These are phyloP conservation scores for Protonibea diacanthus DNA, from an alignment of 2,797 vertebrate genomes.

Conservation along the genomic window DNA sequence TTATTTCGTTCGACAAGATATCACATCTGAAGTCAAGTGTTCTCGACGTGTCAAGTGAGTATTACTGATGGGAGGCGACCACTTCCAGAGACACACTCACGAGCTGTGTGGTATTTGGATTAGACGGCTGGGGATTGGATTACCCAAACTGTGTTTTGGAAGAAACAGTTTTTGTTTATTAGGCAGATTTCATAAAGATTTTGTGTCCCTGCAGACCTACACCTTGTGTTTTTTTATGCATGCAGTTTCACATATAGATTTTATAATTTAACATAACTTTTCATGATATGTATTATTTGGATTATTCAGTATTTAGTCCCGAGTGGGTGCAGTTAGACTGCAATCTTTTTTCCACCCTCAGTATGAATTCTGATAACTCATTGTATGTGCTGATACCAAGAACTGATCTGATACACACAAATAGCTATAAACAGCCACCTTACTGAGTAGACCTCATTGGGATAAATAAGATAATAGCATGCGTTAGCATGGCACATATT, in stretches of 20 bases:
- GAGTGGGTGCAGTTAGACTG: not conserved
- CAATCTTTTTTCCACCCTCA: not conserved
- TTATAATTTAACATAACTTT: too few relatives aligned
- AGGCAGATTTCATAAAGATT: not conserved
- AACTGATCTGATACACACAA: not conserved
- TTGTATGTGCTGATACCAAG: not conserved
- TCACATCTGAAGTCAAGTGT: constrained; percentile 24
- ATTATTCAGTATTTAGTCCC: not conserved
- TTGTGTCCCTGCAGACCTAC: not conserved
- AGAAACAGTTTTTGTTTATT: not conserved
- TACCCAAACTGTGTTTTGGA: too few relatives aligned
- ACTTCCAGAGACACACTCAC: constrained; percentile 2
- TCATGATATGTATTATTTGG: not conserved
- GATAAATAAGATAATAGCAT: not conserved
- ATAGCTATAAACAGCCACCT: not conserved
- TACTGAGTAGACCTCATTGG: not conserved
- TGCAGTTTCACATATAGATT: not conserved
- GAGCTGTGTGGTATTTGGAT: constrained; percentile 24
- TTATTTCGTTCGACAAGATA: not conserved
- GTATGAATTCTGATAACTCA: too few relatives aligned
- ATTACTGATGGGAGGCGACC: constrained; percentile 9
- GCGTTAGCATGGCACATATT: too few relatives aligned
- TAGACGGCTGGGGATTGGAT: constrained; percentile 3
- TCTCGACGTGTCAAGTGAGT: constrained; percentile 36
- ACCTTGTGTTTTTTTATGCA: not conserved